Evolutionary conservation across 2,888 invertebrate genomes (phyloP), one percentile per base, ranked within the genome.

Genomic region (Sycophila texana): DNA sequence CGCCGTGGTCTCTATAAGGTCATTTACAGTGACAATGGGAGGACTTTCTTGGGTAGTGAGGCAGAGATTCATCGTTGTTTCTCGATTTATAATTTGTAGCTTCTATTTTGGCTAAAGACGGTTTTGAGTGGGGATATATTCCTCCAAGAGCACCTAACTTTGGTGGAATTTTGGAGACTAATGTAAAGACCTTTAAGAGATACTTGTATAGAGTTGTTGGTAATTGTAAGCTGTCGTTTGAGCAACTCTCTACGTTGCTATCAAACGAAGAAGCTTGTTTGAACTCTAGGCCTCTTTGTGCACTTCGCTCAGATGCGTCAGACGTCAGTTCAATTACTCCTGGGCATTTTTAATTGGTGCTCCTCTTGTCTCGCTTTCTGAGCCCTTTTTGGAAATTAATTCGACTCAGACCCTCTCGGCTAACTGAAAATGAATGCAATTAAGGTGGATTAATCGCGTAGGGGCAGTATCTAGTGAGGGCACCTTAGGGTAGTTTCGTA

Each of bases 391-490:
- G 63, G 75, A 4, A 74, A 72, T 16, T 63, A 18, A 57, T 30
- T 4, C 2, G 30, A 4, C 30, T 30, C 3, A 57, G 2, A 2
- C 57, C 74, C 18, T n/a, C 4, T 18, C n/a, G 5, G 14, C n/a
- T 18, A 57, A 83, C 1, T 86, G 83, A 81, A 82, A 85, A 39
- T 49, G 61, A 12, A 18, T 81, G 10, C 72, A 74, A n/a, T 78
- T 66, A 13, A 74, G n/a, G n/a, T n/a, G n/a, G n/a, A n/a, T n/a
- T n/a, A n/a, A n/a, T n/a, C n/a, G n/a, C n/a, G n/a, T n/a, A n/a
- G n/a, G n/a, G n/a, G n/a, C n/a, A n/a, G n/a, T n/a, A n/a, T n/a
- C n/a, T n/a, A n/a, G n/a, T n/a, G n/a, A n/a, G n/a, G n/a, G n/a
- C n/a, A n/a, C n/a, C n/a, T n/a, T n/a, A n/a, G n/a, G n/a, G n/a